Evolutionary conservation across 2,113 vertebrate species (phyloP).

Genomic region (Pollimyrus isidori): DNA sequence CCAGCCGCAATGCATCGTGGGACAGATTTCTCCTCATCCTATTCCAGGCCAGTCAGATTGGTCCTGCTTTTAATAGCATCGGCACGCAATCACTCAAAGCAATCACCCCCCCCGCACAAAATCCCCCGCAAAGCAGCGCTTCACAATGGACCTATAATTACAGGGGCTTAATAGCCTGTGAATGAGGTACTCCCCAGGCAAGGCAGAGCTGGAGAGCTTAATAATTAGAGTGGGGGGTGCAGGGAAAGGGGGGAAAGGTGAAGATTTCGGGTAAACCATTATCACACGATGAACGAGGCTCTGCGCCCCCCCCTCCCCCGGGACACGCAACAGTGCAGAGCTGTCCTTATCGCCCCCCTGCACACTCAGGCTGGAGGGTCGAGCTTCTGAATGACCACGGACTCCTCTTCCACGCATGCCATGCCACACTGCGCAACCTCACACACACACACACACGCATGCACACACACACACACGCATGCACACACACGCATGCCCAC

Average conservation of each 20-base stretch:
- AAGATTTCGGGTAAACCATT: slow-evolving; percentile 67
- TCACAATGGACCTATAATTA: slow-evolving; percentile 72
- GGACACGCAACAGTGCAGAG: slow-evolving; percentile 40
- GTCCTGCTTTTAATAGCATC: slow-evolving; percentile 62
- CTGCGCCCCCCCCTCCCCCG: slow-evolving; percentile 21
- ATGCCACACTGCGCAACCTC: background rate
- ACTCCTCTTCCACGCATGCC: background rate
- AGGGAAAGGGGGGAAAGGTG: slow-evolving; percentile 49
- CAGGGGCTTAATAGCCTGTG: slow-evolving; percentile 69
- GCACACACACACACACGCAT: background rate
- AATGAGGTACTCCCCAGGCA: slow-evolving; percentile 59
- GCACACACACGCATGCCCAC: background rate
- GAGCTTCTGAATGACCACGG: background rate
- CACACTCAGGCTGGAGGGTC: slow-evolving; percentile 12
- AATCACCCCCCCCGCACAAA: slow-evolving; percentile 38
- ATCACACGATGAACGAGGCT: slow-evolving; percentile 66
- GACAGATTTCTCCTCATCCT: background rate
- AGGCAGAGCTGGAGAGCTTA: slow-evolving; percentile 62
- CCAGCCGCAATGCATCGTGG: background rate
- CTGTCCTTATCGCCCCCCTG: slow-evolving; percentile 48
- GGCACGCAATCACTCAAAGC: slow-evolving; percentile 56
- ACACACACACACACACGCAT: background rate
- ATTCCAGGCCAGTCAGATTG: slow-evolving; percentile 30
- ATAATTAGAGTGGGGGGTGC: slow-evolving; percentile 65
- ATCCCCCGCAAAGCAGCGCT: slow-evolving; percentile 63